Base-by-base conservation (phyloP, 37 sponge, comb jelly and placozoan species). In the Ephydatia muelleri region DNA sequence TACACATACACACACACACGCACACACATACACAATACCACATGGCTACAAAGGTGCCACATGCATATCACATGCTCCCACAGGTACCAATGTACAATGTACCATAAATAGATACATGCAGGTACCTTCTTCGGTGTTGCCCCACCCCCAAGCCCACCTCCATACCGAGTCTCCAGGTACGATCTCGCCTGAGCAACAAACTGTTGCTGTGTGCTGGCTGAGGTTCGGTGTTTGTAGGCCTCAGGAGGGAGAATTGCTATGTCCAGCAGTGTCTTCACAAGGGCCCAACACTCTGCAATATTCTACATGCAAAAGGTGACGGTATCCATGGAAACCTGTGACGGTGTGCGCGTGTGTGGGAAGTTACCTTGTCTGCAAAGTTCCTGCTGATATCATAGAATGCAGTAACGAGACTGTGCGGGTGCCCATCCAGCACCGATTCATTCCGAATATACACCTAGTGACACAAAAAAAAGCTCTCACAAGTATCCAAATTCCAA, bases 401-500 rank as follows among this genome's bases (percentile, higher is more conserved):
- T 23, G 82, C 72, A 27, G 70, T 72, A 32, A 93, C 80, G 2
- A 96, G 75, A 68, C 40, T 74, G 26, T 82, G 84, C 0, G 82
- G 78, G 1, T 88, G 77, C 25, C 87, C 92, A 33, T 83, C 48
- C 72, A 90, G 35, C 34, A 78, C 65, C 8, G 85, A 68, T 65
- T 96, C 96, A 80, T 96, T 96, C 23, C 84, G 84, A 28, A 87
- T 37, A 65, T 81, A 95, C 57, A 95, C 87, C 87, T 86, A 68
- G 13, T 13, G 85, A 22, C 4, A 34, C 38, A 26, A 80, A 84
- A 33, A 84, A 31, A 78, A 73, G 5, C 8, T 78, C 6, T 5
- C 29, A 83, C 26, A 37, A 13, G 49, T 23, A 26, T 29, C 2
- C 29, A 76, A 22, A 67, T 40, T 48, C 26, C 57, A 36, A 30